These are phyloP conservation scores for Channallabes apus DNA, from an alignment of 2,797 vertebrate genomes.

Conservation along the genomic window DNA sequence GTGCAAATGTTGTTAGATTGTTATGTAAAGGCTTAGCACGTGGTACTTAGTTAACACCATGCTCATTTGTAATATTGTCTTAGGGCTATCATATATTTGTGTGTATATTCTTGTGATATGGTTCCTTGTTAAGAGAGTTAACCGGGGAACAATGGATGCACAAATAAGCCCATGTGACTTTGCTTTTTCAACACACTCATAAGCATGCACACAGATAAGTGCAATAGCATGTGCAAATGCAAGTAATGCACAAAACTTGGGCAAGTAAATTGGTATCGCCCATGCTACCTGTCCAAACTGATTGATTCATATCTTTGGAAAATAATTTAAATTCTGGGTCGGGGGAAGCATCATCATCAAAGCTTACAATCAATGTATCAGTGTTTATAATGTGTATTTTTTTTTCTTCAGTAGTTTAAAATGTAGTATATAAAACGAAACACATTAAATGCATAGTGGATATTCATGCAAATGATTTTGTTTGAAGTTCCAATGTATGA, in stretches of 20 bases:
- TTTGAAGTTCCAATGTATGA: constrained; percentile 59
- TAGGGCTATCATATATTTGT: background rate
- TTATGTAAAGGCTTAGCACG: constrained; percentile 10
- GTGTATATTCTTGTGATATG: background rate
- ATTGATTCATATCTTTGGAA: constrained; percentile 67
- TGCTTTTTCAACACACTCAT: background rate
- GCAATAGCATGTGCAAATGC: background rate
- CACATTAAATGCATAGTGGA: constrained; percentile 54
- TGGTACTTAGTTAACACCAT: background rate
- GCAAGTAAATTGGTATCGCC: constrained; percentile 70
- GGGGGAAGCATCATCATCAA: constrained; percentile 45
- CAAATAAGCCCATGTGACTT: constrained; percentile 1
- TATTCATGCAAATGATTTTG: constrained; percentile 55
- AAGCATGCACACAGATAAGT: background rate
- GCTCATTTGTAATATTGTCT: constrained; percentile 3
- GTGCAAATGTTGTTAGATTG: background rate
- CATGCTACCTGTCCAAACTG: constrained; percentile 67
- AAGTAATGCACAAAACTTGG: constrained; percentile 18
- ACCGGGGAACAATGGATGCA: background rate
- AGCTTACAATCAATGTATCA: constrained; percentile 61
- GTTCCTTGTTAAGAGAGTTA: background rate
- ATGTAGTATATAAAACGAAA: constrained; percentile 62
- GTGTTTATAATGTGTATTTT: constrained; percentile 77
- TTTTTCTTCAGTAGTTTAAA: constrained; percentile 66
- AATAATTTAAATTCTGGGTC: constrained; percentile 58